Base-by-base conservation (phyloP, 1,140 invertebrate species). In the Octopus bimaculoides region DNA sequence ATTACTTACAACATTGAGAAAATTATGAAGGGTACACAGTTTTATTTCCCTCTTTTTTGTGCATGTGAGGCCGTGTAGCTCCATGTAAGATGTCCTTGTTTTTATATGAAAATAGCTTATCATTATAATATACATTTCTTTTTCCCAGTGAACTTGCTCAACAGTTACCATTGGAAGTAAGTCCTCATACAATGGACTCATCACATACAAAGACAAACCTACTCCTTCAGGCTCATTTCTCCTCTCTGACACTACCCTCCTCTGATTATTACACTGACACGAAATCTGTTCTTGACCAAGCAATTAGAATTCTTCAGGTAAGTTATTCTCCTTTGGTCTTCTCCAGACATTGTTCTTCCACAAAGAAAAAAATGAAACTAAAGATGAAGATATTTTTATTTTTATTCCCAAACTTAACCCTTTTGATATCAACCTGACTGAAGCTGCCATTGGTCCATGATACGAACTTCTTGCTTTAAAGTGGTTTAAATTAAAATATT, bases 181-280 rank as follows among this genome's bases (percentile, higher is more conserved):
- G 94, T 86, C 90, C 93, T 0, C 91, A 94, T 69, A 92, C 93
- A 0, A 93, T 94, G 80, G 97, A 98, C 89, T 97, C 95, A 10
- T 94, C 97, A 0, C 95, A 98, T 91, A 96, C 96, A 7, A 99
- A 99, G 92, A 94, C 97, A 12, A 94, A 96, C 90, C 90, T 99
- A 2, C 91, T 99, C 54, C 92, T 99, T 5, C 97, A 99, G 92
- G 95, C 96, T 9, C 97, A 99, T 90, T 95, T 99, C 87, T 93
- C 93, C 20, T 93, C 95, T 75, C 85, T 95, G 8, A 90, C 92
- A 71, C 89, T 99, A 55, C 97, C 97, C 0, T 95, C 94, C 86
- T 93, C 96, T 7, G 98, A 99, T 91, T 99, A 99, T 89, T 91
- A 94, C 74, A 99, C 98, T 0, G 98, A 99, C 91, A 93, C 96